These are phyloP conservation scores for Aurelia aurita complex sp. Pacific DNA, from an alignment of 30 jellyfish, hydroid and myxozoan genomes.

Conservation along the genomic window DNA sequence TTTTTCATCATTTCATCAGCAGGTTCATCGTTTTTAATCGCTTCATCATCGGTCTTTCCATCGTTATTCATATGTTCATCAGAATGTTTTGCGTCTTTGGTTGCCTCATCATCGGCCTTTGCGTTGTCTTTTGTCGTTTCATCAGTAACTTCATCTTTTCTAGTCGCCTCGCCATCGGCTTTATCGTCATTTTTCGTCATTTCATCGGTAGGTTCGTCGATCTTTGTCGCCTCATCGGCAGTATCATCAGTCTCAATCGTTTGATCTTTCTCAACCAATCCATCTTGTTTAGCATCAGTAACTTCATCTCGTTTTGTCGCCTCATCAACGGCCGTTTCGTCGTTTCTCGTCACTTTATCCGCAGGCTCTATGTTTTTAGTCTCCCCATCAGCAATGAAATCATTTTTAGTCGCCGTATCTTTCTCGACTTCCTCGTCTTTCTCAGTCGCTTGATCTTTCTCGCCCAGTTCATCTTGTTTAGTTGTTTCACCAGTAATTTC, in stretches of 20 bases:
- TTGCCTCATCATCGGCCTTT: background rate
- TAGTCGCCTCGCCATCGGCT: background rate
- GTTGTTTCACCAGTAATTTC: background rate
- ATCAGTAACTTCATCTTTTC: background rate
- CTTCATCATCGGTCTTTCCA: background rate
- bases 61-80: background rate
- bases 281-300: background rate
- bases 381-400: background rate
- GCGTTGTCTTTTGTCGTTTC: background rate
- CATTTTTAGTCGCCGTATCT: too few relatives aligned
- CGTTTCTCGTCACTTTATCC: background rate
- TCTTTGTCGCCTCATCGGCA: too few relatives aligned
- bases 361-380: background rate
- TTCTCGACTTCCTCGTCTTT: background rate
- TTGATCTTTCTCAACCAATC: constrained; percentile 6
- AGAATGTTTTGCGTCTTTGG: too few relatives aligned
- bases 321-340: background rate
- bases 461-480: constrained; percentile 5
- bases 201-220: too few relatives aligned
- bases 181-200: background rate
- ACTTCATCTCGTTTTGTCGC: background rate
- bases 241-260: background rate
- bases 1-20: too few relatives aligned
- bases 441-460: background rate
- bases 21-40: too few relatives aligned